Conservation (phyloP, 2,797 vertebrate species). For the Leptoclinus maculatus region DNA sequence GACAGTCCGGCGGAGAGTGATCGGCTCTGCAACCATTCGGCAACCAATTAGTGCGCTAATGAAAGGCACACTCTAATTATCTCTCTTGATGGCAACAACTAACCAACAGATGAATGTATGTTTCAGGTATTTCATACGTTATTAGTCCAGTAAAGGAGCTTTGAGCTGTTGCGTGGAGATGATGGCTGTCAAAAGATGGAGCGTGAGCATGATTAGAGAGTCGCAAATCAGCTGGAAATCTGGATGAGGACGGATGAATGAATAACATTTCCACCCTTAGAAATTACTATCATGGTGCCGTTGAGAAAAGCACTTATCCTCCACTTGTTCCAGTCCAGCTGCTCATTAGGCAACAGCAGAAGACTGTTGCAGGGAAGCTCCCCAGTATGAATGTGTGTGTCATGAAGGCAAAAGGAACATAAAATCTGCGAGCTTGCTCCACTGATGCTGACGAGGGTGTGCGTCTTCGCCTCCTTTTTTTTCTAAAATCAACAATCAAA, state of each 20-base stretch:
- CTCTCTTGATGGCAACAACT: conserved; percentile 36
- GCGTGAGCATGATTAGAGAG: conserved; percentile 30
- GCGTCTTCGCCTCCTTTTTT: no score
- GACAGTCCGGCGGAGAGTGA: conserved; percentile 45
- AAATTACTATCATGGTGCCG: conserved; percentile 60
- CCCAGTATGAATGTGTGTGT: background rate
- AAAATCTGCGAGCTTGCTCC: no score
- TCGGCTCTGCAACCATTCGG: conserved; percentile 56
- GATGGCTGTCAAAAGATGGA: background rate
- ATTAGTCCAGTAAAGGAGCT: conserved; percentile 29
- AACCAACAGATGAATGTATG: conserved; percentile 59
- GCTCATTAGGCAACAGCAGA: conserved; percentile 65
- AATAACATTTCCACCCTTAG: conserved; percentile 46
- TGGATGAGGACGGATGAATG: conserved; percentile 49
- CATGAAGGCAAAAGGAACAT: background rate
- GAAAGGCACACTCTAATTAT: conserved; percentile 68
- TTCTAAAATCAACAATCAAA: no score
- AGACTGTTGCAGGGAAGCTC: conserved; percentile 19
- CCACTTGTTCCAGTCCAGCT: conserved; percentile 70
- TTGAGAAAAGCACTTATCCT: conserved; percentile 67
- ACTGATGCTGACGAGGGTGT: no score
- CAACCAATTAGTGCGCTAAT: conserved; percentile 74
- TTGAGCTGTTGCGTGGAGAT: conserved; percentile 20
- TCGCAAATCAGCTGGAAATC: conserved; percentile 40
- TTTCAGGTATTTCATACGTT: conserved; percentile 44